Evolutionary conservation across 1,140 invertebrate genomes (phyloP), one percentile per base, ranked within the genome.

Genomic region (Oryzaephilus surinamensis): DNA sequence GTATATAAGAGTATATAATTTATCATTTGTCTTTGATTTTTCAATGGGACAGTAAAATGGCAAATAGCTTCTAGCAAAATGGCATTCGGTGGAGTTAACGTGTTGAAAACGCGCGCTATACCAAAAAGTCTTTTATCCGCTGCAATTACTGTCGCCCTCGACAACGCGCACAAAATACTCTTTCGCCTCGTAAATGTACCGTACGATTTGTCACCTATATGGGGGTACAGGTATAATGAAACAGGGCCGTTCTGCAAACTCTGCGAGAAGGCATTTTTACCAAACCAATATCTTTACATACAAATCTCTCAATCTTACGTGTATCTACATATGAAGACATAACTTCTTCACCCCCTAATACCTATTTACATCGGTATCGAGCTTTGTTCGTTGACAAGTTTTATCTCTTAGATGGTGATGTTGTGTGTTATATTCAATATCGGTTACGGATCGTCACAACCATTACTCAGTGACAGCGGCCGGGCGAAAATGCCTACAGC

Each of bases 371-470:
- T 24, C 32, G 31, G 34, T 33, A 32, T 38, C 27, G 38, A 41
- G 49, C 42, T 51, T 51, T 51, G 43, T 37, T 45, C 48, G 46
- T 31, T 48, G 46, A 51, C 46, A 51, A 51, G 46, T 51, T 48
- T 48, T 48, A 51, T 51, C 46, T 51, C 43, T 51, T 45, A 39
- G 46, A 46, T 41, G 39, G 39, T 33, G 33, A 45, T 46, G 46
- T 46, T 51, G 38, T 50, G n/a, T n/a, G 41, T 49, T 48, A 39
- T 49, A 48, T 48, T 45, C 43, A 48, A 49, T 45, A 51, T 51
- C 40, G 43, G 32, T 34, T 36, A 30, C 32, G 43, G 34, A 51
- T 48, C 41, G 45, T 37, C 46, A 37, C 41, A 45, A 33, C 46
- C 49, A 51, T 51, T 51, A 51, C 43, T 51, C 46, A 48, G 34